Evolutionary conservation across 2,888 invertebrate genomes (phyloP), one percentile per base, ranked within the genome.

Genomic region (Tenthredo livida): DNA sequence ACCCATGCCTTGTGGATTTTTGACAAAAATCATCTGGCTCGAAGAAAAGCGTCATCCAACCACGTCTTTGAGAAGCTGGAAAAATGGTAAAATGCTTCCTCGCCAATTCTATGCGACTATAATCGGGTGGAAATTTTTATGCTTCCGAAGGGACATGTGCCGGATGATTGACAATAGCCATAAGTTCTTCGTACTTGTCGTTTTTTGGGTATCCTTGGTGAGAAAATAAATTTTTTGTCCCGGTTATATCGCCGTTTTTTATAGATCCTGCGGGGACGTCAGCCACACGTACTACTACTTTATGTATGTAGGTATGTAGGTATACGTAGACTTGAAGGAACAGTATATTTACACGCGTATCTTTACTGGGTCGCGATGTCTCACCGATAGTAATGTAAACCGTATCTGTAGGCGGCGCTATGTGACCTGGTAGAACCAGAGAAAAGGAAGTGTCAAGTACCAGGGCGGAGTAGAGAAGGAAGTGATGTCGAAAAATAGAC

Each of bases 401-500:
- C 80, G 80, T 61, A 80, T 80, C 80, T 80, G 80, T 40, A 29
- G 61, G 61, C 61, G 80, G 61, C 77, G 77, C 77, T 10, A 54
- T 40, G 61, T 21, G 61, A 61, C 61, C 61, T 5, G 40, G 40
- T 73, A 37, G 61, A 80, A 80, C 80, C 61, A 80, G 61, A 33
- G 25, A 61, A 37, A 80, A 61, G 61, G 61, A 80, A 80, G 21
- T 80, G 61, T 61, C 80, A 61, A 61, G 80, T 80, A 80, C 40
- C 21, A 15, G 77, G 77, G 80, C 80, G 61, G 80, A 25, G 80
- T 37, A 50, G 50, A n/a, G 33, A 25, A 37, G 29, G 58, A 61
- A 80, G 80, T 61, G 80, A n/a, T 80, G 80, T 80, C 21, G 80
- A 37, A 58, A 80, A 80, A 80, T 61, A 80, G 58, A 80, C 37